These are phyloP conservation scores for Thryonomys swinderianus DNA, from an alignment of 2,113 vertebrate species.

Conservation along the genomic window DNA sequence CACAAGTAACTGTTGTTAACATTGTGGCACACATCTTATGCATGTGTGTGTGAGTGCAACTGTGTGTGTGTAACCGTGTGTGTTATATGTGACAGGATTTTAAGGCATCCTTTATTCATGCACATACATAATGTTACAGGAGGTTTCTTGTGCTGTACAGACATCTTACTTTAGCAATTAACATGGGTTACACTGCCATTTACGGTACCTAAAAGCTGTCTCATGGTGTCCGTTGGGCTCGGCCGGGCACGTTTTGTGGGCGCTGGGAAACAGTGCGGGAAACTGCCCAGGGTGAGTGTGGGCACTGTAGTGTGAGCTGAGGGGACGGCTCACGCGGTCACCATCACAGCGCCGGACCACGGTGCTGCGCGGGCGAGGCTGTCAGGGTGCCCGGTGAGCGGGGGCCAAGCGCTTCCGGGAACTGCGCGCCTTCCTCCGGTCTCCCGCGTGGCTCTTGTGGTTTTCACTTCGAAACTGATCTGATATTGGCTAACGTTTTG, in stretches of 20 bases:
- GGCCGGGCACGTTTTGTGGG: not conserved
- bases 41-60: not conserved
- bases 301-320: too few relatives aligned
- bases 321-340: too few relatives aligned
- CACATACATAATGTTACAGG: not conserved
- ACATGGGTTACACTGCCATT: not conserved
- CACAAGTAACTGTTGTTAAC: not conserved
- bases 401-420: not conserved
- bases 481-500: not conserved
- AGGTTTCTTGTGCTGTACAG: not conserved
- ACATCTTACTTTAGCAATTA: not conserved
- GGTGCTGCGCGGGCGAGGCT: too few relatives aligned
- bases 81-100: not conserved
- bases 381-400: too few relatives aligned
- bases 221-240: not conserved
- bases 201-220: not conserved
- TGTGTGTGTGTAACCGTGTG: not conserved
- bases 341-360: too few relatives aligned
- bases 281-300: too few relatives aligned
- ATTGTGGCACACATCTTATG: not conserved
- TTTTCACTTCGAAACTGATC: not conserved
- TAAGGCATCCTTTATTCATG: not conserved
- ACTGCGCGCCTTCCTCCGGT: not conserved
- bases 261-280: not conserved
- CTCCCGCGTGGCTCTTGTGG: not conserved